Evolutionary conservation across 2,797 vertebrate species (phyloP).

Genomic region (Apogon talboti): DNA sequence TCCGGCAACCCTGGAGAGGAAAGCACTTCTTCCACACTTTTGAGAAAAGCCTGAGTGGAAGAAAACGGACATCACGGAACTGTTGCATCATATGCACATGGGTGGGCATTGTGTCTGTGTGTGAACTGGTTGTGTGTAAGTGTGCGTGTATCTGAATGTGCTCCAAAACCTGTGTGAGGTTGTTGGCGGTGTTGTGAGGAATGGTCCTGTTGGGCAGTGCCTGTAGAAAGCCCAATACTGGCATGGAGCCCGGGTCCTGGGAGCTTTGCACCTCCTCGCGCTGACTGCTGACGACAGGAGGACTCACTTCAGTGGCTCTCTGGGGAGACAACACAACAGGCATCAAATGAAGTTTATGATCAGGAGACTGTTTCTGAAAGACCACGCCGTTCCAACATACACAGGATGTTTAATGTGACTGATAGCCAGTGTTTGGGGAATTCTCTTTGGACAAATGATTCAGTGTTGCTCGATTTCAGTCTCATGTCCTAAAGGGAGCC

Average conservation of each 20-base stretch:
- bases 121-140: slow-evolving; percentile 36
- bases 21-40: slow-evolving; percentile 88
- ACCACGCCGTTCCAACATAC: slow-evolving; percentile 41
- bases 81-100: slow-evolving; percentile 59
- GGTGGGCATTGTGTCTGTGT: slow-evolving; percentile 53
- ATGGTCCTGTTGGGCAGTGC: slow-evolving; percentile 83
- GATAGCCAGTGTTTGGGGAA: slow-evolving; percentile 31
- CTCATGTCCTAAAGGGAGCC: slow-evolving; percentile 53
- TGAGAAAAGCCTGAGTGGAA: slow-evolving; percentile 88
- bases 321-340: slow-evolving; percentile 64
- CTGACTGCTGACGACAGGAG: slow-evolving; percentile 75
- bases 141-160: slow-evolving; percentile 10
- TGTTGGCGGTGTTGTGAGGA: slow-evolving; percentile 82
- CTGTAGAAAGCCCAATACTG: slow-evolving; percentile 79
- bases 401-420: slow-evolving; percentile 58
- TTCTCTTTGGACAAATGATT: slow-evolving; percentile 44
- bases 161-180: slow-evolving; percentile 88
- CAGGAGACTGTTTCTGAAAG: slow-evolving; percentile 37
- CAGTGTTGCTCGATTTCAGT: slow-evolving; percentile 43
- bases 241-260: slow-evolving; percentile 38
- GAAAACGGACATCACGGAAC: slow-evolving; percentile 56
- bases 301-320: slow-evolving; percentile 80
- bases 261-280: slow-evolving; percentile 60
- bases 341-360: slow-evolving; percentile 38
- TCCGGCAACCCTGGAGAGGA: slow-evolving; percentile 77